Base-by-base conservation (phyloP, 2,797 vertebrate species). In the Dermochelys coriacea region DNA sequence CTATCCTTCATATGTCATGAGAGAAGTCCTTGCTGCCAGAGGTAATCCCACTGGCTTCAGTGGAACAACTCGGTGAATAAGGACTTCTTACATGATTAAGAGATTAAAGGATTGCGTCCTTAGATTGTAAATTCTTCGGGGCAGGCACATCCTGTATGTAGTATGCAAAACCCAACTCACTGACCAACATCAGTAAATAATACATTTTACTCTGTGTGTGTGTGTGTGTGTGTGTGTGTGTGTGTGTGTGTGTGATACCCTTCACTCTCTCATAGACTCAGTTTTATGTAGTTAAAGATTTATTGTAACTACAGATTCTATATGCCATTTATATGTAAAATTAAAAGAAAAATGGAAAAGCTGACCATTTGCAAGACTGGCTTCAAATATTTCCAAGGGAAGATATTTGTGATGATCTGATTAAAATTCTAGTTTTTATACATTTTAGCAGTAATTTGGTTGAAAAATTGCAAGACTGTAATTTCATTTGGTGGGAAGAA, bases 231-330 rank as follows among this genome's bases (percentile, higher is more conserved):
- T 16, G 31, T 49, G 78, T 25, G 37, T 27, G 27, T 50, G 12
- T 79, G 31, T 80, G 47, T 49, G 78, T 45, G 37, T 47, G 47
- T 27, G 75, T 4, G 15, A 14, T 78, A 21, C 18, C 34, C 19
- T n/a, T 68, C 34, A 9, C 31, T n/a, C 41, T 75, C 12, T 27
- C 25, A 75, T 29, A 47, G 25, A 25, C 10, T 12, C 37, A 91
- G 96, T 52, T 96, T 90, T 96, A 89, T 94, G 80, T 91, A 91
- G 92, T 89, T 94, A 59, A 96, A 97, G 95, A 95, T 96, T 96
- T 88, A 91, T 95, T 95, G 90, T 87, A 86, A 83, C 87, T 86
- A 82, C 86, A 95, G 82, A 96, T 88, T 51, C 71, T 85, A 5
- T 84, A 91, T 95, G 95, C 95, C 79, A 95, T 95, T 96, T 91